Conservation (phyloP, 2,113 vertebrate genomes). For the Campylomormyrus tamandua region DNA sequence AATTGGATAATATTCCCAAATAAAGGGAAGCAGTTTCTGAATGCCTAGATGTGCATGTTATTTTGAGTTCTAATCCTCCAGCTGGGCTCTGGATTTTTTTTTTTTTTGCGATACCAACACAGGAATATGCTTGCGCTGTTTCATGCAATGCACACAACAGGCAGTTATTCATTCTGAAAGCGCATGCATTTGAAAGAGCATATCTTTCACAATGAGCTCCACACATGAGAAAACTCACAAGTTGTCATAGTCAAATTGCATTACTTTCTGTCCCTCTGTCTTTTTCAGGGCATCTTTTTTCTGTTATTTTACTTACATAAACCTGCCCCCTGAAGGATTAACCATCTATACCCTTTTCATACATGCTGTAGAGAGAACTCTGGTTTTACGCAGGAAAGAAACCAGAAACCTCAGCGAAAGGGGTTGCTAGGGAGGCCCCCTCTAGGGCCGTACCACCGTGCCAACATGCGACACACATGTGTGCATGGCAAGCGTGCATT, state of each 20-base stretch:
- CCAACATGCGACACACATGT: background rate
- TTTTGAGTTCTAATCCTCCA: background rate
- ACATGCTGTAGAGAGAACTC: background rate
- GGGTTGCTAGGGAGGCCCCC: background rate
- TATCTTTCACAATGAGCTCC: background rate
- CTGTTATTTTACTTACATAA: background rate
- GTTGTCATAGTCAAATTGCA: background rate
- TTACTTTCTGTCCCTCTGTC: background rate
- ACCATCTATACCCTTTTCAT: background rate
- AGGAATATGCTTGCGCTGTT: background rate
- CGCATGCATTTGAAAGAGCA: background rate
- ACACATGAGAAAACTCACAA: background rate
- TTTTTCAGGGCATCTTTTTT: background rate
- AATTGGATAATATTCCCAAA: background rate
- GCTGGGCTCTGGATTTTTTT: background rate
- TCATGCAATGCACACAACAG: background rate
- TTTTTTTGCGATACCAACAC: background rate
- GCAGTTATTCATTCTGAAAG: background rate
- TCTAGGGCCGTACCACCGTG: background rate
- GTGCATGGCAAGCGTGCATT: background rate
- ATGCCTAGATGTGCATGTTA: background rate
- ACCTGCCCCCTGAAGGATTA: background rate
- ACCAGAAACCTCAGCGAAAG: background rate
- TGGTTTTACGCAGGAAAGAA: background rate
- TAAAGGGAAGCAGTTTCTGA: background rate